Evolutionary conservation across 2,113 vertebrate species (phyloP), one percentile per base, ranked within the genome.

Genomic region (Azemiops feae): DNA sequence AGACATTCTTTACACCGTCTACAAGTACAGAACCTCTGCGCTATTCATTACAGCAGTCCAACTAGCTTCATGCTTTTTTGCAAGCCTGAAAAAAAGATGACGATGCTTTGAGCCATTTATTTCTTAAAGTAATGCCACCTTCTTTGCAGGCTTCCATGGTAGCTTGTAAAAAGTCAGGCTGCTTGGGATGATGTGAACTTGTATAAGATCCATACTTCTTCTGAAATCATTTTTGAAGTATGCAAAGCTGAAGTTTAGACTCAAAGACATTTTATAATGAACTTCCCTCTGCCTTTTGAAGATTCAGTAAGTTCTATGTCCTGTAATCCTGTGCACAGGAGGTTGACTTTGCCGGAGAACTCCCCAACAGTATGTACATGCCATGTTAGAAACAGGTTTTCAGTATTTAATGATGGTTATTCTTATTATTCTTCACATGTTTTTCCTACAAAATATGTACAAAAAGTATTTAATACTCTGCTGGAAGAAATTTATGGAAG

Each of bases 351-450:
- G 5, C 25, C 45, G n/a, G 11, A 58, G 6, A 54, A 22, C 11
- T 25, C 27, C 50, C 27, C 22, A 53, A 14, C 18, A 88, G 43
- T 27, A 3, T 52, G 12, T 39, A 18, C 1, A 30, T 0, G 0
- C 47, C 89, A 4, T 43, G 91, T 93, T 89, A 85, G 58, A 90
- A 95, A 92, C 14, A 10, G 74, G 16, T 69, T 43, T 53, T 52
- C 53, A 58, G 8, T 54, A 58, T 58, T 89, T 85, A 53, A 58
- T 50, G 3, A 81, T 7, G 39, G 16, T 85, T 69, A 55, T 85
- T 91, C 39, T 93, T 60, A n/a, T 85, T 69, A 55, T 85, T 91
- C 39, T 93, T 60, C 11, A 45, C 14, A 53, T 90, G 7, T 23
- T 86, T 90, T 87, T 90, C 34, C 22, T 90, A 52, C 22, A 25